Base-by-base conservation (phyloP, 2,888 invertebrate species). In the Trachelus stipa region DNA sequence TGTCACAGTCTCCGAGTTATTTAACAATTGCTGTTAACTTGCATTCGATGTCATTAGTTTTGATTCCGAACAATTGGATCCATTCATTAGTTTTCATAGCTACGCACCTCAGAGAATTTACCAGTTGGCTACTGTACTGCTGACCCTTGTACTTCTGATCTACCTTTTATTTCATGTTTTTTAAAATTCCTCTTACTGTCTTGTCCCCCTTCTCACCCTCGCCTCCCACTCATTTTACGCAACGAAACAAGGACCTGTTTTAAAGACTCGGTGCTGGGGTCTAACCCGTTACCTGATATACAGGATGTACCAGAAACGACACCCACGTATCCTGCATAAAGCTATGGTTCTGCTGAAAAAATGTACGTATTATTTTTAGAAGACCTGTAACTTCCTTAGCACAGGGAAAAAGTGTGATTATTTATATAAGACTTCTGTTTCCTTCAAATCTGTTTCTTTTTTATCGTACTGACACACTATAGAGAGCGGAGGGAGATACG, bases 1-100 rank as follows among this genome's bases (percentile, higher is more conserved):
- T 77, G 80, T 30, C 73, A 23, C 56, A 56, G 23, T 15, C 9
- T 56, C 56, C 23, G 56, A 40, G 40, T 56, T 56, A 56, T 23
- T 56, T 56, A 56, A 56, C 23, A 56, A 56, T 56, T 56, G 56
- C 56, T 56, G 23, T 56, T 56, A 23, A 56, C 23, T 23, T 56
- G 56, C 56, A 23, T 56, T 56, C 56, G 56, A 56, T 56, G 23
- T 56, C 56, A 56, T 56, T 56, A 56, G 56, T 56, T 56, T 23
- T 23, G 56, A 56, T 56, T 56, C 15, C 56, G 23, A 23, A 9
- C 56, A 56, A 56, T 56, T 56, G 23, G 9, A 56, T 56, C 23
- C 6, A 23, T 56, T 56, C 56, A 56, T 56, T 56, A 56, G 56
- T 56, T 6, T 56, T 23, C 15, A 23, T 9, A 56, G 23, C 9